phyloP scores from a whole-genome alignment of 2,888 invertebrate species.

The Hemaris fuciformis region DNA sequence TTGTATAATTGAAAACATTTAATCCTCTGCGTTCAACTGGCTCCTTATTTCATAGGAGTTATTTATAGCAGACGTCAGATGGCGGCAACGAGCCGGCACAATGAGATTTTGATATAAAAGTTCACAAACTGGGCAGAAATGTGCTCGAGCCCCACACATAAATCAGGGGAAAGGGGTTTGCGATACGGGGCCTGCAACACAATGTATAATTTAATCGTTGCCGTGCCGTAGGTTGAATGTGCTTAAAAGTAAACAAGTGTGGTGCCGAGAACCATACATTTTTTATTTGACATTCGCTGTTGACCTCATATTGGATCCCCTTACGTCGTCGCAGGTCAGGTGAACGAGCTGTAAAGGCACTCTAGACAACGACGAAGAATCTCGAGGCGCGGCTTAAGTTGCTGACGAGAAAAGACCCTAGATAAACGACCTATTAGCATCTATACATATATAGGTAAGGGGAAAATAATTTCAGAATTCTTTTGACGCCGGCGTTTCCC shows the following conservation, averaged over 20 bases:
- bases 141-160: slow-evolving; percentile 34
- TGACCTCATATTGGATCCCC: not conserved
- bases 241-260: not conserved
- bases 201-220: slow-evolving; percentile 36
- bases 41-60: not conserved
- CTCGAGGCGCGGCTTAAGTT: not conserved
- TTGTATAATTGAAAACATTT: not conserved
- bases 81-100: slow-evolving; percentile 31
- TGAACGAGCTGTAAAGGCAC: not conserved
- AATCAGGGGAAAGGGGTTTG: slow-evolving; percentile 40
- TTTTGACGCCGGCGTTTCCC: not conserved
- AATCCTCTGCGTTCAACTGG: not conserved
- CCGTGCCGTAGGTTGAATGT: not conserved
- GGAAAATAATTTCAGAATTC: not conserved
- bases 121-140: slow-evolving; percentile 27
- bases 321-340: not conserved
- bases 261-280: not conserved
- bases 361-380: not conserved
- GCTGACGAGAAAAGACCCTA: not conserved
- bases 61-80: slow-evolving; percentile 32
- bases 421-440: not conserved
- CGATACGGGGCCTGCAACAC: slow-evolving; percentile 29
- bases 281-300: not conserved
- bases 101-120: slow-evolving; percentile 28
- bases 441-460: not conserved